phyloP scores from a whole-genome alignment of 2,797 vertebrate genomes.

The Alcedo atthis region DNA sequence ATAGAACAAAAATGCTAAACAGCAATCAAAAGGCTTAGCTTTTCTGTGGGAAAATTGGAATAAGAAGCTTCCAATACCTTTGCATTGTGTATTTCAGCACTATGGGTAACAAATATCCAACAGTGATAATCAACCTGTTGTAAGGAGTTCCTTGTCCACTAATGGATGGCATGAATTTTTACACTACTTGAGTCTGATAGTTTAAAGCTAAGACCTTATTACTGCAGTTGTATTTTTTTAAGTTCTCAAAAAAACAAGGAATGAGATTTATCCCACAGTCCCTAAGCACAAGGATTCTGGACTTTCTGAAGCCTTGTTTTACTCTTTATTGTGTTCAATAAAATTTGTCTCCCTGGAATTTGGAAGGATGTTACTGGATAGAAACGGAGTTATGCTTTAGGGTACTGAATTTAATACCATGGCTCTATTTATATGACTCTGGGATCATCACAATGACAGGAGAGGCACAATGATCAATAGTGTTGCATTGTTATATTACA shows the following conservation, averaged over 20 bases:
- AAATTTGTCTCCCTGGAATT: not conserved
- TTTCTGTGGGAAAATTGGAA: not conserved
- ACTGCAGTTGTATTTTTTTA: not conserved
- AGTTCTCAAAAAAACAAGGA: not conserved
- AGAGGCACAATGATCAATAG: not conserved
- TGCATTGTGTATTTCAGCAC: not conserved
- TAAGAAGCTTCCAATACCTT: not conserved
- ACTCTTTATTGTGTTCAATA: not conserved
- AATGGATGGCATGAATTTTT: not conserved
- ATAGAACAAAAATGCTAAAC: not conserved
- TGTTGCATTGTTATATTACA: not conserved
- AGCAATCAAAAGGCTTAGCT: not conserved
- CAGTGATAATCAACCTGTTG: not conserved
- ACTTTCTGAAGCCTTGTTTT: fast-evolving
- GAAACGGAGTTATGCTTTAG: not conserved
- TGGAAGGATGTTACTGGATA: not conserved
- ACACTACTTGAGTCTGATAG: not conserved
- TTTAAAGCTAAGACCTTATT: not conserved
- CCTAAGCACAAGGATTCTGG: not conserved
- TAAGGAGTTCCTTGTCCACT: not conserved
- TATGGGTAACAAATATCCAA: not conserved
- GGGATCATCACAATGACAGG: not conserved
- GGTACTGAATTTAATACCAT: not conserved
- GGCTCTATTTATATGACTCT: not conserved
- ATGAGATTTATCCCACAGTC: not conserved